These are phyloP conservation scores for Nothoprocta pentlandii DNA, from an alignment of 2,113 vertebrate species.

Conservation along the genomic window DNA sequence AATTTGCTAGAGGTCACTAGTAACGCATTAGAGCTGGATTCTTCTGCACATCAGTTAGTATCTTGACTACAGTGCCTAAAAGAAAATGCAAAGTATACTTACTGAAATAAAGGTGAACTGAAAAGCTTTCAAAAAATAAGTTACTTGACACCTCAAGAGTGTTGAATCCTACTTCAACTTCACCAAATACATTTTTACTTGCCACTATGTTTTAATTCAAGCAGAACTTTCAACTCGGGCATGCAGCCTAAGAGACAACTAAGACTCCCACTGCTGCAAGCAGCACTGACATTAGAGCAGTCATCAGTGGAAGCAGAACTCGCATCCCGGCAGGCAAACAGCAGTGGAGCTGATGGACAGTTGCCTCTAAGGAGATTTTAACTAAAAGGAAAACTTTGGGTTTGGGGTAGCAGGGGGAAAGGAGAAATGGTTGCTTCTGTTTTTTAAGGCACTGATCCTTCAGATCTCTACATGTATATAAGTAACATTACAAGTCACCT, in stretches of 20 bases:
- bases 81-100: constrained; percentile 38
- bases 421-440: neutral
- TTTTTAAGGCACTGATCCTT: constrained; percentile 1
- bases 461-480: neutral
- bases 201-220: neutral
- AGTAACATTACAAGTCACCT: neutral
- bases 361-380: neutral
- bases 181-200: neutral
- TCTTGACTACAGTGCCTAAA: constrained; percentile 74
- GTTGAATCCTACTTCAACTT: neutral
- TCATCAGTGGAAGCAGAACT: neutral
- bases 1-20: constrained; percentile 29
- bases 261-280: neutral
- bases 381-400: neutral
- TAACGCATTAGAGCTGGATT: neutral
- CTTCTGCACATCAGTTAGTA: constrained; percentile 37
- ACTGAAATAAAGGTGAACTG: constrained; percentile 66
- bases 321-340: neutral
- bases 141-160: neutral
- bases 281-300: neutral
- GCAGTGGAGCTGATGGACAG: neutral
- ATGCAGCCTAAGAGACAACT: neutral
- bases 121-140: constrained; percentile 36
- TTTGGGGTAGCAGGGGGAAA: accelerated
- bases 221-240: neutral